Base-by-base conservation (phyloP, 1,140 invertebrate genomes). In the Papilio machaon region DNA sequence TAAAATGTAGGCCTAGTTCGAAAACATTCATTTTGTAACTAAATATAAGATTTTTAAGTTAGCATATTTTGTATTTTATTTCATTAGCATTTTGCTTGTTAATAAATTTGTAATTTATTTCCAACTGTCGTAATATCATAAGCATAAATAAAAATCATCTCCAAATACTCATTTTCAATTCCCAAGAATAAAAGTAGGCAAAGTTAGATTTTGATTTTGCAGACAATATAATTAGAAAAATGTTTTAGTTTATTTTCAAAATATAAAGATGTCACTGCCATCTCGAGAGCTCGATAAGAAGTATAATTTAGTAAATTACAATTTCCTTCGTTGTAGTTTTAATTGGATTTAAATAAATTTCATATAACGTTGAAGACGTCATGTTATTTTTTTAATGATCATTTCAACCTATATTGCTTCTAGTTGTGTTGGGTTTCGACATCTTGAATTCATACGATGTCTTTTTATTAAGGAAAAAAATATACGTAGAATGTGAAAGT, bases 331-430 rank as follows among this genome's bases (percentile, higher is more conserved):
- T 70, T 38, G 38, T 70, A 70, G 64, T 70, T 70, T 17, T 35
- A 70, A 70, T 70, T 70, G 64, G 13, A 70, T 35, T 35, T 70
- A 35, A 70, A 70, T 70, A 70, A 70, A 70, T 15, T 35, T 7
- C 35, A 70, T 15, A 70, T 35, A 70, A 17, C 23, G 23, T 30
- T 13, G 38, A 30, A 64, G 23, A 4, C 3, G 10, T 64, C 23
- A 35, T 64, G 11, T 64, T 64, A 64, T 64, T 64, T 17, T 17
- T 64, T 30, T 30, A 8, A 30, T 35, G 9, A 64, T 8, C 17
- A 58, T 58, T 64, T 64, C 10, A 64, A 30, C 64, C 64, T 70
- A 35, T 67, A 64, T 64, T 64, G 9, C 58, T 23, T 60, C 6
- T 60, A 49, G 23, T 30, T 30, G 23, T 30, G 23, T 30, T 30